Evolutionary conservation across 2,797 vertebrate genomes (phyloP), one percentile per base, ranked within the genome.

Genomic region (Pagetopsis macropterus): DNA sequence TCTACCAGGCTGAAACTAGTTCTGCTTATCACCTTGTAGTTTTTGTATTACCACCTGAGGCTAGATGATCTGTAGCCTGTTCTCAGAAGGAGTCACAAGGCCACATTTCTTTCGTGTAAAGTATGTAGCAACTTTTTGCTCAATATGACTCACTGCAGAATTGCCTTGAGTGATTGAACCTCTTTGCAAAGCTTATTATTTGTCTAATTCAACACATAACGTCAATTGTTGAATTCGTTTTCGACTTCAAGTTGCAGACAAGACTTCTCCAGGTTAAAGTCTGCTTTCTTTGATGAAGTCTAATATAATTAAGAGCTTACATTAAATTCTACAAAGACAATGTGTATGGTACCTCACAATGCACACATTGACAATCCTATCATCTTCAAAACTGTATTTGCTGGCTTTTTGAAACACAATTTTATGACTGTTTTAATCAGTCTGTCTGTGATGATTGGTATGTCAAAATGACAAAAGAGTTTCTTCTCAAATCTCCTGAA

Each of bases 281-380:
- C 12, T 55, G 3, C 43, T 65, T 43, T 70, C 17, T 54, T 59
- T 54, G 55, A 70, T 50, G 5, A 43, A 4, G 46, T 64, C 45
- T 27, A 69, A 57, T 45, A 72, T 60, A 46, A 69, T 59, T 17
- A 16, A 55, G 49, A 60, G 60, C 48, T 69, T 40, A 14, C 8
- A 50, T 0, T 48, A 19, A 58, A 72, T 44, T 63, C n/a, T 12
- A 37, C n/a, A 52, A 64, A 33, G 1, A 60, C 9, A 43, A 1
- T 4, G n/a, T 54, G n/a, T 51, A 33, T 16, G 48, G 40, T 51
- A 33, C 31, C 10, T 51, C 14, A 44, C 17, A 56, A 50, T 37
- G 17, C 52, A 51, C 15, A 44, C 54, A 21, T 1, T 46, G 19
- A 37, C 33, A n/a, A 44, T 54, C 43, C 10, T 7, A 19, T 5